phyloP scores from a whole-genome alignment of 2,888 invertebrate genomes.

The Lissonota sp. region DNA sequence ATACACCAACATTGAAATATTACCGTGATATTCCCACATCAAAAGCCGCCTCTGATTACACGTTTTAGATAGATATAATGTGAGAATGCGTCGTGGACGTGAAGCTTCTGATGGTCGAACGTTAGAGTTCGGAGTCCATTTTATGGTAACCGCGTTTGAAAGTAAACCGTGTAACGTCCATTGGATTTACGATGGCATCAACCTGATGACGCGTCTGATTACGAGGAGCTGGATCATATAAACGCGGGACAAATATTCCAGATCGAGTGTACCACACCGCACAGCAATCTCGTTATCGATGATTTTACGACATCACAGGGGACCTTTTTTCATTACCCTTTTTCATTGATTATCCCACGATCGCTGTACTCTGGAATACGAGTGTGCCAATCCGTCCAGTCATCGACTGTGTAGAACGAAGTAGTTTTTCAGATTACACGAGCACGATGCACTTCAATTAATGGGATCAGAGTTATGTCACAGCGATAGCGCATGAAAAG shows the following conservation, averaged over 20 bases:
- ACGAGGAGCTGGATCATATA: neutral
- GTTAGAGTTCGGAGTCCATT: conserved; percentile 28
- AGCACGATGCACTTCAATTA: conserved; percentile 32
- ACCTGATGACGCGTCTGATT: conserved; percentile 29
- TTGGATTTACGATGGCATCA: conserved; percentile 39
- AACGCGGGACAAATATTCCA: conserved; percentile 38
- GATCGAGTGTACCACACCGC: neutral
- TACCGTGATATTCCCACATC: too few species aligned
- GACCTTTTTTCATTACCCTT: neutral
- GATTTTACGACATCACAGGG: conserved; percentile 21
- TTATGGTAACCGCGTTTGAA: conserved; percentile 30
- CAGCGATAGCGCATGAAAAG: conserved; percentile 22
- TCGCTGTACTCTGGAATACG: neutral
- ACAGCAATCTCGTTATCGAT: conserved; percentile 34
- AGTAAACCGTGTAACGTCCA: conserved; percentile 18
- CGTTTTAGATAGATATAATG: too few species aligned
- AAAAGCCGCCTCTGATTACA: too few species aligned
- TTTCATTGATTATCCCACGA: neutral
- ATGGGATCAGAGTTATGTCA: conserved; percentile 33
- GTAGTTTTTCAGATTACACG: conserved; percentile 11
- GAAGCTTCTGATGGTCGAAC: neutral
- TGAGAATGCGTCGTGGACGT: too few species aligned
- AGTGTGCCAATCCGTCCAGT: conserved; percentile 16
- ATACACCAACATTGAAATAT: too few species aligned
- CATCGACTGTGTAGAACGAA: conserved; percentile 10